Conservation (phyloP, 2,888 invertebrate species). For the Conomelus anceps region DNA sequence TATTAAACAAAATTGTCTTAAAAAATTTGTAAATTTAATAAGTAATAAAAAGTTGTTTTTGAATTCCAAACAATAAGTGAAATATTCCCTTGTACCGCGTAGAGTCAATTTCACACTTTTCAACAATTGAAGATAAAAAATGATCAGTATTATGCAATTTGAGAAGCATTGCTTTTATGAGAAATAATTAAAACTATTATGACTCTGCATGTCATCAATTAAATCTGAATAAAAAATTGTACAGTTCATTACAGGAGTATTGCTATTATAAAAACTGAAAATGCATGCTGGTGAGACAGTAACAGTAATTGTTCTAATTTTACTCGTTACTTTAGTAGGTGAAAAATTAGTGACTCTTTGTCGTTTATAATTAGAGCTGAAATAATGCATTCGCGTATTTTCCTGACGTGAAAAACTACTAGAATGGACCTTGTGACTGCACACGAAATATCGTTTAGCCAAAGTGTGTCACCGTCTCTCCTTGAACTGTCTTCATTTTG, state of each 20-base stretch:
- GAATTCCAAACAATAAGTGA: not conserved
- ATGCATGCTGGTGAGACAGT: not conserved
- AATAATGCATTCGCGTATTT: not conserved
- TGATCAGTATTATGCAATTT: too few relatives aligned
- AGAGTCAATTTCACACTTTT: too few relatives aligned
- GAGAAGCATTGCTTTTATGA: too few relatives aligned
- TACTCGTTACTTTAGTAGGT: not conserved
- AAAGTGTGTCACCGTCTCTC: not conserved
- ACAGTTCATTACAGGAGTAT: not conserved
- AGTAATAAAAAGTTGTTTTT: not conserved
- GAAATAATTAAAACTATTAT: too few relatives aligned
- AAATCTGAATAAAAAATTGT: not conserved
- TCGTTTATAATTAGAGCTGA: not conserved
- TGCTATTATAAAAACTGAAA: not conserved
- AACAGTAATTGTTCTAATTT: not conserved
- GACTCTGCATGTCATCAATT: not conserved
- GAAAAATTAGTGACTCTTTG: not conserved
- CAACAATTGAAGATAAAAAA: too few relatives aligned
- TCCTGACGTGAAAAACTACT: not conserved
- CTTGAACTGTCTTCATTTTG: not conserved
- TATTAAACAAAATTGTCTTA: not conserved
- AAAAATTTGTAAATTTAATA: not conserved
- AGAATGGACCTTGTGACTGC: not conserved
- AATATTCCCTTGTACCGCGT: too few relatives aligned
- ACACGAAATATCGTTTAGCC: not conserved